Conservation (phyloP, 2,113 vertebrate species). For the Vidua macroura region DNA sequence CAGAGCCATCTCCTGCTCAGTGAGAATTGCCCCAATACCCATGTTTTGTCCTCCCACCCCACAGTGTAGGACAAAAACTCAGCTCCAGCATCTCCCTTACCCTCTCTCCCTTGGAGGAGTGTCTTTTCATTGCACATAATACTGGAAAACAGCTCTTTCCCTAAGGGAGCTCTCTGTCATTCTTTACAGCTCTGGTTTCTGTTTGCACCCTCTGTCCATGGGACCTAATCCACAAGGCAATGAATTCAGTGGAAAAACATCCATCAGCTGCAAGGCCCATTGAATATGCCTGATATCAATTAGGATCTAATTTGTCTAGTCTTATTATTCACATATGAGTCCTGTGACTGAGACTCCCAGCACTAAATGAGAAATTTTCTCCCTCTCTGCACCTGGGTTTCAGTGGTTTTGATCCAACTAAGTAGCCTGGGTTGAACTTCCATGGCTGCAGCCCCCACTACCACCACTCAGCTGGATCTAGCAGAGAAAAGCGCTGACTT, state of each 20-base stretch:
- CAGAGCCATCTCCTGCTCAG: not conserved
- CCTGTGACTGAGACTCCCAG: not conserved
- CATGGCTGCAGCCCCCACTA: not conserved
- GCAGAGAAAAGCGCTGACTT: not conserved
- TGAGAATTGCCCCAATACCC: not conserved
- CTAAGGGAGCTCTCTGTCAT: not conserved
- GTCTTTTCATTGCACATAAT: not conserved
- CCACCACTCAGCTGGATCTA: not conserved
- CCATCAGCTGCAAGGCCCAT: not conserved
- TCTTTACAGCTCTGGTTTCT: not conserved
- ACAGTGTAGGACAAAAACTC: not conserved
- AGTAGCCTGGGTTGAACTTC: not conserved
- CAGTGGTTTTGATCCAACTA: not conserved
- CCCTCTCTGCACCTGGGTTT: not conserved
- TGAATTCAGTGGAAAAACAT: slow-evolving; percentile 6
- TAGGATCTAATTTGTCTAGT: slow-evolving; percentile 34
- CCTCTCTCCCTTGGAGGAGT: not conserved
- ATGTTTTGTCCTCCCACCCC: not conserved
- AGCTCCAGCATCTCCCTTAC: not conserved
- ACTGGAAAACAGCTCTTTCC: not conserved
- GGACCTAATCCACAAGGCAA: not conserved
- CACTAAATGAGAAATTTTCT: not conserved
- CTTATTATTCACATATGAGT: slow-evolving; percentile 22
- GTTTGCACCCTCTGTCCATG: not conserved
- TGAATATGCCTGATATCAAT: slow-evolving; percentile 24